Evolutionary conservation across 2,797 vertebrate species (phyloP).

Genomic region (Typhlichthys subterraneus): DNA sequence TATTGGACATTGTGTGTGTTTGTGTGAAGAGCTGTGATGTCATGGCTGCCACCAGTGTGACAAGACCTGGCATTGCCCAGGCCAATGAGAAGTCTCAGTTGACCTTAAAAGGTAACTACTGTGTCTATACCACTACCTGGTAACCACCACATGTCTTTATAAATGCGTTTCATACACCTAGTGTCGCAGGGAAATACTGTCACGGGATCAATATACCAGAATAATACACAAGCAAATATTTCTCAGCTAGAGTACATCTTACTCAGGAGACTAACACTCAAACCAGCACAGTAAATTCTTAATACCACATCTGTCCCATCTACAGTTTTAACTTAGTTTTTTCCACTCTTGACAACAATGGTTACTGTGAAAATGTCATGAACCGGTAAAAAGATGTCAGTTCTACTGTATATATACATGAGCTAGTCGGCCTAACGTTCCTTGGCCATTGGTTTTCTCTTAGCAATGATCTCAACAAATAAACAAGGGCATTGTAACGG

Average conservation of each 20-base stretch:
- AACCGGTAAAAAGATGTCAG: neutral
- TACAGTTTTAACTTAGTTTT: neutral
- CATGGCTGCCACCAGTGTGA: conserved; percentile 91
- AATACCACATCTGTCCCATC: neutral
- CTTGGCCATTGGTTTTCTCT: too few relatives aligned
- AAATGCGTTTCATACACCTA: too few relatives aligned
- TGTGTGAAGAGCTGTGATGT: conserved; percentile 80
- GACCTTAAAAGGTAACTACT: conserved; percentile 86
- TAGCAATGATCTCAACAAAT: too few relatives aligned
- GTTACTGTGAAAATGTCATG: neutral
- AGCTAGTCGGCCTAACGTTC: too few relatives aligned
- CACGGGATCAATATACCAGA: too few relatives aligned
- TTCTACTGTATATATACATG: too few relatives aligned
- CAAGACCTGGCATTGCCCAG: conserved; percentile 79
- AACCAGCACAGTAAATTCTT: neutral
- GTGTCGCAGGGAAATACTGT: too few relatives aligned
- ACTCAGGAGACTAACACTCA: too few relatives aligned
- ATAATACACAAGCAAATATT: too few relatives aligned
- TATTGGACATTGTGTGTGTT: neutral
- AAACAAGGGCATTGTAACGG: too few relatives aligned
- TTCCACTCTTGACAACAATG: neutral
- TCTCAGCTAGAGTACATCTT: too few relatives aligned
- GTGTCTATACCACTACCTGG: neutral
- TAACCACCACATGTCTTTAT: too few relatives aligned
- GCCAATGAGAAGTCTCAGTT: conserved; percentile 88